Base-by-base conservation (phyloP, 2,797 vertebrate genomes). In the Hirundo rustica region DNA sequence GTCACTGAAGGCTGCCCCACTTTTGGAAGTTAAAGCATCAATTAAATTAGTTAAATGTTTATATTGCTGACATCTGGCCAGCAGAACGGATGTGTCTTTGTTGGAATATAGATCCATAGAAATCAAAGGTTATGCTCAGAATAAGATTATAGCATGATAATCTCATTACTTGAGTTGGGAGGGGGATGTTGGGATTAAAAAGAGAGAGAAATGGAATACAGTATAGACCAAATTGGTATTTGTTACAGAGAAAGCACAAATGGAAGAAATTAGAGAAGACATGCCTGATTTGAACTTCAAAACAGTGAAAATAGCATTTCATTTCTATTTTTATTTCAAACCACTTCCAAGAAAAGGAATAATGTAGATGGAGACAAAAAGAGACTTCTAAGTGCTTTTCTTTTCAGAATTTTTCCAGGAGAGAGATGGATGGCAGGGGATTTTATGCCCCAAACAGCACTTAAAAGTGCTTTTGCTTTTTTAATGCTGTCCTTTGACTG, bases 261-360 rank as follows among this genome's bases (percentile, higher is more conserved):
- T 84, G 27, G 82, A 67, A 84, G 55, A 92, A 84, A 88, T 93
- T 89, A 86, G 73, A 84, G 58, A 73, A 95, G 91, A 65, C 54
- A 21, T 85, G 71, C 32, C 74, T 40, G 70, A 89, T 89, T 88
- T 86, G 64, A 92, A 93, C 91, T 93, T 95, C 79, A 90, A 84
- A 95, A 86, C 82, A 82, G 76, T 94, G 91, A 90, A 97, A 96
- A 96, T 60, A 94, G 55, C 79, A 73, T 92, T 96, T 85, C 20
- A 30, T 86, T 96, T 88, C 96, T 96, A 90, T 94, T 94, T 95
- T 94, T 93, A 88, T 95, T 94, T 88, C 91, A 86, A 57, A 86
- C 93, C 64, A 64, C 85, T 73, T 88, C 66, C 36, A 36, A 96
- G 70, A 72, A 81, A 80, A 78, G 73, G 30, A 80, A 91, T 92